A percentile compares a stretch with the other conserved stretches of the same genome.
Conservation (phyloP, 2,113 vertebrate genomes). For the Lutjanus erythropterus region DNA sequence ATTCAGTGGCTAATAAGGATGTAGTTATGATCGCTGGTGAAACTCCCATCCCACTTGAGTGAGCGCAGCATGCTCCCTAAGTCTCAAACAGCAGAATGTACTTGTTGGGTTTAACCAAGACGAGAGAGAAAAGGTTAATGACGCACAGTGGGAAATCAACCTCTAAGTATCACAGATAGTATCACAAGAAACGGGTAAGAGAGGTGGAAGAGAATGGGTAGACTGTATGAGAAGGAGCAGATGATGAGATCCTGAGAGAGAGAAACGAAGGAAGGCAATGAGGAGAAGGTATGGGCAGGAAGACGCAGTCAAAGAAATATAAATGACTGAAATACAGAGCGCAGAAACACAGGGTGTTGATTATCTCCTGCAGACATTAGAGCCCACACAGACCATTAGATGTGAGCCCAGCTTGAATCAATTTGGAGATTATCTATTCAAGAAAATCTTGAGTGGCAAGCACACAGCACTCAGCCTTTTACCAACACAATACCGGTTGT, state of each 20-base stretch:
- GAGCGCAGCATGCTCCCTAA: slow-evolving; percentile 35
- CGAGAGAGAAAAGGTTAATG: slow-evolving; percentile 74
- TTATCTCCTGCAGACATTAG: slow-evolving; percentile 59
- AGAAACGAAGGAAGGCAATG: background rate
- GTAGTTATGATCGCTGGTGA: slow-evolving; percentile 49
- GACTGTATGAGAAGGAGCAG: slow-evolving; percentile 12
- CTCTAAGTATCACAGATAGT: slow-evolving; percentile 51
- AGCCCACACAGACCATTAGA: slow-evolving; percentile 73
- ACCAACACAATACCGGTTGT: slow-evolving; percentile 41
- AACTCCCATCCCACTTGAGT: slow-evolving; percentile 50
- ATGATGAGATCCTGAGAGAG: slow-evolving; percentile 32
- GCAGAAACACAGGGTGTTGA: slow-evolving; percentile 55
- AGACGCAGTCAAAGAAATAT: slow-evolving; percentile 34
- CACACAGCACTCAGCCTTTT: slow-evolving; percentile 49
- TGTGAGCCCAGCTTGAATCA: slow-evolving; percentile 53
- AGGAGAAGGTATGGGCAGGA: slow-evolving; percentile 18
- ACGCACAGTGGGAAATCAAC: slow-evolving; percentile 73
- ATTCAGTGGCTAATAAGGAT: slow-evolving; percentile 60
- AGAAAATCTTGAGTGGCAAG: slow-evolving; percentile 62
- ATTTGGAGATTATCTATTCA: slow-evolving; percentile 70
- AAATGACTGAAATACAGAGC: slow-evolving; percentile 52
- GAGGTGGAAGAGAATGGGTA: slow-evolving; percentile 21
- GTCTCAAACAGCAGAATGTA: slow-evolving; percentile 44
- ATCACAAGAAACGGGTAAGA: slow-evolving; percentile 46
- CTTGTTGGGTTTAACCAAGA: slow-evolving; percentile 65